A percentile compares a stretch with the other conserved stretches of the same genome.
phyloP scores from a whole-genome alignment of 1,140 invertebrate species.

The Pomacea maculata region DNA sequence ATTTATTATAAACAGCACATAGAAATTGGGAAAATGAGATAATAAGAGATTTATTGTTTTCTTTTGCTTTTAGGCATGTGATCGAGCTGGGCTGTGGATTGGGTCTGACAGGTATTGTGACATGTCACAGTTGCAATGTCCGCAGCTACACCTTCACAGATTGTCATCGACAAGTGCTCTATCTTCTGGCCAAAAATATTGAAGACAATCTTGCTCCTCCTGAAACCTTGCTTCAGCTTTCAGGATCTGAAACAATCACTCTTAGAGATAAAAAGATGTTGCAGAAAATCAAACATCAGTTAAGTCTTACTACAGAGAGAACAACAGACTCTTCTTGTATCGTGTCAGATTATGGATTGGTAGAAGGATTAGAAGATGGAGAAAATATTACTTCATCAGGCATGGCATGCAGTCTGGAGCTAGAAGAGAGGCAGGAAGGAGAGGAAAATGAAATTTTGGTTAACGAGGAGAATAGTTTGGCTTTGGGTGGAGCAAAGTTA shows the following conservation, averaged over 20 bases:
- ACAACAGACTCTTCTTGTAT: neutral
- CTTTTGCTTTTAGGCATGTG: conserved; percentile 37
- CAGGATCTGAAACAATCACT: conserved; percentile 4
- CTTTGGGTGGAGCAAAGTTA: conserved; percentile 24
- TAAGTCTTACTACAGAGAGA: conserved; percentile 44
- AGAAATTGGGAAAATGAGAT: too few relatives aligned
- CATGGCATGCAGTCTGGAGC: too few relatives aligned
- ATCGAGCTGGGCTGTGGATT: conserved; percentile 59
- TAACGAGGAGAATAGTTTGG: neutral
- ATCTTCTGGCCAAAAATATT: conserved; percentile 55
- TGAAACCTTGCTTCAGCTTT: conserved; percentile 1
- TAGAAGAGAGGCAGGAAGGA: neutral
- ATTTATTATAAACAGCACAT: too few relatives aligned
- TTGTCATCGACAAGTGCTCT: conserved; percentile 55
- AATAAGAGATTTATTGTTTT: conserved; percentile 8
- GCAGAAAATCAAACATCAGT: conserved; percentile 45
- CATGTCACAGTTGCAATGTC: conserved; percentile 46
- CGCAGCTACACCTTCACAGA: conserved; percentile 54
- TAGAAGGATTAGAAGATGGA: conserved; percentile 4
- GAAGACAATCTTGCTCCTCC: conserved; percentile 44
- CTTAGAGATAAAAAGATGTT: conserved; percentile 46
- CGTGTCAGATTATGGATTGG: neutral
- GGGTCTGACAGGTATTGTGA: conserved; percentile 53
- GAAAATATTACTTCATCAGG: neutral
- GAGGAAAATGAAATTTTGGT: conserved; percentile 12